A percentile compares a stretch with the other conserved stretches of the same genome.
These are phyloP conservation scores for Pissodes strobi DNA, from an alignment of 1,140 invertebrate species.

Conservation along the genomic window DNA sequence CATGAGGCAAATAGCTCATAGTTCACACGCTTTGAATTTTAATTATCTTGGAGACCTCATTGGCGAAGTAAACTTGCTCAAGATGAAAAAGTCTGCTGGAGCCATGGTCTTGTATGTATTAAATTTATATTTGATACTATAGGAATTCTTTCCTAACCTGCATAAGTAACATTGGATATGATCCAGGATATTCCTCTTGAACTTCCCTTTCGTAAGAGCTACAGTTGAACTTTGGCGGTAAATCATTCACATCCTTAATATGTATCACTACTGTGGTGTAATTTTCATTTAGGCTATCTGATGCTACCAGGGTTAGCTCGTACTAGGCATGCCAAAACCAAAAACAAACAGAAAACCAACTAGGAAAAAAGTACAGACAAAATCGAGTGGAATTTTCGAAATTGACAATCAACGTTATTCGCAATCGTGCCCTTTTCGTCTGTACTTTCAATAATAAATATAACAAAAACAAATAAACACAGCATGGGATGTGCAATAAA, in stretches of 20 bases:
- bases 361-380: slow-evolving; percentile 15
- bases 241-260: slow-evolving; percentile 80
- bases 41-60: no score
- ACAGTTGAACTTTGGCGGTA: slow-evolving; percentile 76
- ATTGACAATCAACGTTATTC: not conserved
- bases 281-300: slow-evolving; percentile 84
- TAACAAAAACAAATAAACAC: slow-evolving; percentile 14
- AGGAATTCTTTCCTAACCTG: slow-evolving; percentile 65
- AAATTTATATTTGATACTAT: no score
- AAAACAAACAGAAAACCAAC: slow-evolving; percentile 39
- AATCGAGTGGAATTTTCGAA: not conserved
- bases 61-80: no score
- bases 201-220: slow-evolving; percentile 69
- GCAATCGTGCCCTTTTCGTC: slow-evolving; percentile 10
- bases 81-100: no score
- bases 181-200: slow-evolving; percentile 67
- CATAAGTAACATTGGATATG: slow-evolving; percentile 64
- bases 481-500: slow-evolving; percentile 14
- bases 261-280: slow-evolving; percentile 76
- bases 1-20: no score
- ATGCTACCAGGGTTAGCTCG: slow-evolving; percentile 83
- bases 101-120: no score
- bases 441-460: not conserved
- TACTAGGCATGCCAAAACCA: slow-evolving; percentile 63
- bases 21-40: no score